Base-by-base conservation (phyloP, 2,113 vertebrate species). In the Chaetura pelagica region DNA sequence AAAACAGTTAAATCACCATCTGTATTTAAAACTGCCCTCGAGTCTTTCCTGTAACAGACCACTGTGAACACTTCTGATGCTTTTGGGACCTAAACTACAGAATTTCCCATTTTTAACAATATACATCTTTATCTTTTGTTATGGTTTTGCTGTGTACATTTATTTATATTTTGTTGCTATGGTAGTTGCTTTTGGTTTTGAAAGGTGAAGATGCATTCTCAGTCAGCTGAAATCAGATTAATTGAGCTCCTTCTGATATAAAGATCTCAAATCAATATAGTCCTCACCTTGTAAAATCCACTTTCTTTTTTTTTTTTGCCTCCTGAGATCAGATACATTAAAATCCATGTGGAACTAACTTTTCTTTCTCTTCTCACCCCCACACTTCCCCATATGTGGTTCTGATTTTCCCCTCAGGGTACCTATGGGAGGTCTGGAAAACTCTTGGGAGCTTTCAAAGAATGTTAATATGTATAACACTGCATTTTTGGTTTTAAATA, bases 331-430 rank as follows among this genome's bases (percentile, higher is more conserved):
- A 57, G 54, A 73, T 91, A 76, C 93, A 96, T 93, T 90, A 79
- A 92, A 96, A 92, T 85, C n/a, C 75, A 82, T 44, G 26, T 87
- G 92, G 86, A 83, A 46, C 34, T 61, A 79, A 82, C 80, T 68
- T 90, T 84, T 88, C 90, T 94, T 91, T 89, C 85, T 91, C 66
- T 86, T 92, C 88, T 93, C 88, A 93, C 92, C 96, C 93, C 95
- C 94, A 93, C 95, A 91, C 90, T 93, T 93, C 89, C 91, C 94
- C 92, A 95, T 94, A 95, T 95, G 95, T 93, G 84, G 87, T 85
- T 94, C 90, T 94, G 84, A 88, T 85, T 96, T 95, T 97, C 94
- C 92, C 95, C 89, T 96, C 93, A 96, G 88, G 86, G 96, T 76
- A 93, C 80, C 90, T 82, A 96, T 91, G 91, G 91, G 77, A 97